Percentiles rank a stretch among this genome's conserved stretches.
Evolutionary conservation across 2,888 invertebrate genomes (phyloP).

Genomic region (Meghimatium bilineatum): DNA sequence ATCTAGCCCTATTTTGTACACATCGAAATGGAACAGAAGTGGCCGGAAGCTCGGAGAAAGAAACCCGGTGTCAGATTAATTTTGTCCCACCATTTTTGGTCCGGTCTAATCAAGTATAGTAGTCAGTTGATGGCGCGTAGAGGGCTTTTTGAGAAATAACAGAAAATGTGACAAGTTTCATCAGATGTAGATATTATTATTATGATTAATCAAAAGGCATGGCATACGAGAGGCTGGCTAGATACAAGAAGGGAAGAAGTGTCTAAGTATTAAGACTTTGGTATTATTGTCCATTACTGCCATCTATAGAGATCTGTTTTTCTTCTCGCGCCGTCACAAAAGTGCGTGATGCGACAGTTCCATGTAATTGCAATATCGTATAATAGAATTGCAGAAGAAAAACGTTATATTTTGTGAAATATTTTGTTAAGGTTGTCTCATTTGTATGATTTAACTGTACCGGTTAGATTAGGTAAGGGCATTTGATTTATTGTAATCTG

Average conservation of each 20-base stretch:
- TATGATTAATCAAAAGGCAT: constrained; percentile 39
- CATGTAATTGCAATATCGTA: background rate
- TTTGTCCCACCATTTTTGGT: background rate
- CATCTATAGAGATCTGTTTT: background rate
- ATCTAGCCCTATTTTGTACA: constrained; percentile 21
- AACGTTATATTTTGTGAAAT: no score
- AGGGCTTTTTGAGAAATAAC: constrained; percentile 30
- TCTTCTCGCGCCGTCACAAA: background rate
- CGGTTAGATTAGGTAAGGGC: no score
- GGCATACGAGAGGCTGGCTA: background rate
- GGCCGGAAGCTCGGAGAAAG: background rate
- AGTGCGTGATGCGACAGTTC: background rate
- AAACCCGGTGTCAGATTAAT: constrained; percentile 16
- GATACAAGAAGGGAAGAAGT: constrained; percentile 1
- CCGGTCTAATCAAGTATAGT: constrained; percentile 26
- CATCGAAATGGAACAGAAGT: background rate
- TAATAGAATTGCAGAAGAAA: no score
- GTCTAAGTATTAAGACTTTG: background rate
- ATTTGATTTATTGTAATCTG: no score
- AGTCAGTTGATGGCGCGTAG: background rate
- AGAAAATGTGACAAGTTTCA: constrained; percentile 5
- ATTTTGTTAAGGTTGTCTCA: no score
- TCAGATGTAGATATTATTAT: constrained; percentile 38
- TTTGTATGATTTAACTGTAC: no score
- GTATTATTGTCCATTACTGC: constrained; percentile 26